Conservation (phyloP, 2,113 vertebrate genomes). For the Sterrhoptilus dennistouni region DNA sequence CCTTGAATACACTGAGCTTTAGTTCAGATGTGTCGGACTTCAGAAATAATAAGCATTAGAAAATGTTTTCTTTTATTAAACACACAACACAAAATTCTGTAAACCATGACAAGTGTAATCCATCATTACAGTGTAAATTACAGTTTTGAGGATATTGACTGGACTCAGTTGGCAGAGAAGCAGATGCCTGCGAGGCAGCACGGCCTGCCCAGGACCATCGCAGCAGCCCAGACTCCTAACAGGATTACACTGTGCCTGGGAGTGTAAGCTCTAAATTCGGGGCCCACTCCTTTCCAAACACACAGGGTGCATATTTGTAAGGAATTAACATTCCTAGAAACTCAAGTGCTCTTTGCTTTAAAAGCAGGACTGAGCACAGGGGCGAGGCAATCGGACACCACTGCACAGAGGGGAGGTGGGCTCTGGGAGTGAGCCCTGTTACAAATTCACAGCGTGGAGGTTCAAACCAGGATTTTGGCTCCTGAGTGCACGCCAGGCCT, state of each 20-base stretch:
- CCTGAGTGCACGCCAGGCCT: neutral
- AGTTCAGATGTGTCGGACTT: slow-evolving; percentile 53
- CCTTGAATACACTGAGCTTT: slow-evolving; percentile 64
- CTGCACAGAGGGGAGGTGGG: neutral
- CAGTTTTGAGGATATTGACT: slow-evolving; percentile 52
- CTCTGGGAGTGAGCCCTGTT: neutral
- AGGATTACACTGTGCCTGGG: slow-evolving; percentile 21
- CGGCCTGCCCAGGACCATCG: neutral
- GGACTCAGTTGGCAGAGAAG: slow-evolving; percentile 34
- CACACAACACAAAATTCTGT: slow-evolving; percentile 17
- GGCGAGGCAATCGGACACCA: fast-evolving
- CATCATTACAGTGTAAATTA: slow-evolving; percentile 66
- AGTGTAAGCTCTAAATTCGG: neutral
- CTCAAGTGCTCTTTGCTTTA: neutral
- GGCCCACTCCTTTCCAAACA: neutral
- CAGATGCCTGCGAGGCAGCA: slow-evolving; percentile 53
- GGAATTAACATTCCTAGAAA: slow-evolving; percentile 10
- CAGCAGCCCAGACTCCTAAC: slow-evolving; percentile 16
- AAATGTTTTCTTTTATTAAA: slow-evolving; percentile 52
- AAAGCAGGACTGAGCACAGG: neutral
- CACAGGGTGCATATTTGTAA: neutral
- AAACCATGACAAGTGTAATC: slow-evolving; percentile 40
- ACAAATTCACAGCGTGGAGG: neutral
- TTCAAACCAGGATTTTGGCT: neutral
- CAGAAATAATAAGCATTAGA: slow-evolving; percentile 42